Percentiles rank a stretch among this genome's conserved stretches.
Conservation (phyloP, 2,888 invertebrate species). For the Willowsia nigromaculata region DNA sequence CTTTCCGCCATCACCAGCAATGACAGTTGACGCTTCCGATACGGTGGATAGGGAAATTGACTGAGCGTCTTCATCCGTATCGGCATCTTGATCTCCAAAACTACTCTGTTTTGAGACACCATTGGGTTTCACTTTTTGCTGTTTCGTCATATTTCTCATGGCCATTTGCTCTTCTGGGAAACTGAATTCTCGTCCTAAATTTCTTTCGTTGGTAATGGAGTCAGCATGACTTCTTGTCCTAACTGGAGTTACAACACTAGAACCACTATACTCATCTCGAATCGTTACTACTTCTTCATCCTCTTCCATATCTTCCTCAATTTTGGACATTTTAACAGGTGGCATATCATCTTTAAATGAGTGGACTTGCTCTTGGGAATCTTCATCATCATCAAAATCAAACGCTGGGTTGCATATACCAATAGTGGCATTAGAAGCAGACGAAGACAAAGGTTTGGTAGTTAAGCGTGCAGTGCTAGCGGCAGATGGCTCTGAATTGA, state of each 20-base stretch:
- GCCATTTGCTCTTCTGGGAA: neutral
- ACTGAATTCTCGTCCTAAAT: neutral
- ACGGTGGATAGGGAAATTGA: constrained; percentile 71
- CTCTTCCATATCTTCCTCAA: constrained; percentile 69
- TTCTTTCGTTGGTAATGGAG: neutral
- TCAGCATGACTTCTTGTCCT: constrained; percentile 21
- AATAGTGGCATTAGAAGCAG: constrained; percentile 65
- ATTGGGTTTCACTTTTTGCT: constrained; percentile 40
- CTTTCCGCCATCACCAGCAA: constrained; percentile 62
- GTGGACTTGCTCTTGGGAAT: constrained; percentile 62
- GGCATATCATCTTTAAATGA: constrained; percentile 58
- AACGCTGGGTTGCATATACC: constrained; percentile 78
- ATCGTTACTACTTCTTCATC: constrained; percentile 51
- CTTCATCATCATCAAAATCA: constrained; percentile 77
- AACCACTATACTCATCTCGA: constrained; percentile 21
- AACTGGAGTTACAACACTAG: constrained; percentile 5
- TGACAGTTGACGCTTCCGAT: constrained; percentile 75
- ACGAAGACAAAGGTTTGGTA: constrained; percentile 64
- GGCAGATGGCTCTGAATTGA: constrained; percentile 70
- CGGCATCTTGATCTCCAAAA: constrained; percentile 56
- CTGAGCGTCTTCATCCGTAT: constrained; percentile 74
- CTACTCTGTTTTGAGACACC: constrained; percentile 42
- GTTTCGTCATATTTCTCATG: neutral
- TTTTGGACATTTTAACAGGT: constrained; percentile 67
- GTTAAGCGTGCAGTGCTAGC: constrained; percentile 67